These are phyloP conservation scores for Rissa tridactyla DNA, from an alignment of 2,113 vertebrate species.

Conservation along the genomic window DNA sequence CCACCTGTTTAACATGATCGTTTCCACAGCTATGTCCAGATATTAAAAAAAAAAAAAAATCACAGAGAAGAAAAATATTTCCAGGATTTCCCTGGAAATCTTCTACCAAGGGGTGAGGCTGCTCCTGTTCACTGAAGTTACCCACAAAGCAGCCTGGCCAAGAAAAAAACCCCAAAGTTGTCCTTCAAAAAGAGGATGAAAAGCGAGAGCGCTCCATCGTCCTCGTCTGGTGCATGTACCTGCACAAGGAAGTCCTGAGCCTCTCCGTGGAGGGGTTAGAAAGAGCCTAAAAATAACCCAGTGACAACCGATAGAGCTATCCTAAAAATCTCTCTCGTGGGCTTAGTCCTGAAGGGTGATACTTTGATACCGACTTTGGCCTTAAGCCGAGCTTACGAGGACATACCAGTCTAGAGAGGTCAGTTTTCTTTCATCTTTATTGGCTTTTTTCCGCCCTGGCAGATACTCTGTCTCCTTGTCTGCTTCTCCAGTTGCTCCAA, in stretches of 20 bases:
- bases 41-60: not conserved
- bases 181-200: fast-evolving
- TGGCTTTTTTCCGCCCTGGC: not conserved
- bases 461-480: not conserved
- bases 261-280: not conserved
- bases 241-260: not conserved
- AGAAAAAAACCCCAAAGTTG: not conserved
- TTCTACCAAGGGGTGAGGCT: not conserved
- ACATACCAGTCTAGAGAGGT: not conserved
- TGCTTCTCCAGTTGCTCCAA: not conserved
- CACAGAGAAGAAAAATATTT: not conserved
- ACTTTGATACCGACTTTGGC: not conserved
- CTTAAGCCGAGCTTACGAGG: not conserved
- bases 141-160: not conserved
- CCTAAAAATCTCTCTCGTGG: not conserved
- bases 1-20: not conserved
- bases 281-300: not conserved
- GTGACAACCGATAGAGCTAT: not conserved
- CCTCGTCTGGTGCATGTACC: not conserved
- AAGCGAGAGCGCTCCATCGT: fast-evolving
- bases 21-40: not conserved
- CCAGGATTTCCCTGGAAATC: not conserved
- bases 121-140: not conserved
- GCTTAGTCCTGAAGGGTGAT: not conserved
- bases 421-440: slow-evolving; percentile 12